These are phyloP conservation scores for Coreius guichenoti DNA, from an alignment of 2,797 vertebrate species.

Conservation along the genomic window DNA sequence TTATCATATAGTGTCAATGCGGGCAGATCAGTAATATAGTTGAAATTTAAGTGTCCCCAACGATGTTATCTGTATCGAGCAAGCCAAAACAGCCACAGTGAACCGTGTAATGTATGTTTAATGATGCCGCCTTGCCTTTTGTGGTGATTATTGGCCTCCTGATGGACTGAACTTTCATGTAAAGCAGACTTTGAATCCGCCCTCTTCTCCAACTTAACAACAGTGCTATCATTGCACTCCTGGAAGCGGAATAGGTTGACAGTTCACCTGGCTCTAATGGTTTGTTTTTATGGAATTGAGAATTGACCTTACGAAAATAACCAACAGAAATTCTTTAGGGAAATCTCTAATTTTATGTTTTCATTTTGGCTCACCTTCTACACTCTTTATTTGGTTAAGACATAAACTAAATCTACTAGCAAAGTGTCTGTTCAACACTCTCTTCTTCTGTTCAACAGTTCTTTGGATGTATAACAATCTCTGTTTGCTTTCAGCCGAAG, in stretches of 20 bases:
- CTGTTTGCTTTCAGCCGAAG: conserved; percentile 44
- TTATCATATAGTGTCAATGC: too few relatives aligned
- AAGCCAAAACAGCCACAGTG: conserved; percentile 26
- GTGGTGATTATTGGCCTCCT: conserved; percentile 26
- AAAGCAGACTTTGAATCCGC: conserved; percentile 49
- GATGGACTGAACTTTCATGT: conserved; percentile 44
- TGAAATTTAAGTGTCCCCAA: too few relatives aligned
- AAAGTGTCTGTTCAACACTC: background rate
- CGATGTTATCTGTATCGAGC: conserved; percentile 16
- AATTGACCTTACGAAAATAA: conserved; percentile 48
- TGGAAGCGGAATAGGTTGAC: conserved; percentile 31
- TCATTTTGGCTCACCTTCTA: background rate
- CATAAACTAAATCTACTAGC: background rate
- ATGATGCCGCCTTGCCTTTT: conserved; percentile 43
- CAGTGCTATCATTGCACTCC: conserved; percentile 47
- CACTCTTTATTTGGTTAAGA: background rate
- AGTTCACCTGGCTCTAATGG: conserved; percentile 38
- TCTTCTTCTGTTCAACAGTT: background rate
- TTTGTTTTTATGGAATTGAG: conserved; percentile 40
- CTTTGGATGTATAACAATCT: background rate
- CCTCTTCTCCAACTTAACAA: conserved; percentile 49
- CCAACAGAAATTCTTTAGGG: conserved; percentile 7
- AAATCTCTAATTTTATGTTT: background rate
- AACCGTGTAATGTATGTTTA: conserved; percentile 45
- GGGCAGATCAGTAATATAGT: too few relatives aligned